Evolutionary conservation across 1,140 invertebrate species (phyloP), one percentile per base, ranked within the genome.

Genomic region (Drosophila pruinosa): DNA sequence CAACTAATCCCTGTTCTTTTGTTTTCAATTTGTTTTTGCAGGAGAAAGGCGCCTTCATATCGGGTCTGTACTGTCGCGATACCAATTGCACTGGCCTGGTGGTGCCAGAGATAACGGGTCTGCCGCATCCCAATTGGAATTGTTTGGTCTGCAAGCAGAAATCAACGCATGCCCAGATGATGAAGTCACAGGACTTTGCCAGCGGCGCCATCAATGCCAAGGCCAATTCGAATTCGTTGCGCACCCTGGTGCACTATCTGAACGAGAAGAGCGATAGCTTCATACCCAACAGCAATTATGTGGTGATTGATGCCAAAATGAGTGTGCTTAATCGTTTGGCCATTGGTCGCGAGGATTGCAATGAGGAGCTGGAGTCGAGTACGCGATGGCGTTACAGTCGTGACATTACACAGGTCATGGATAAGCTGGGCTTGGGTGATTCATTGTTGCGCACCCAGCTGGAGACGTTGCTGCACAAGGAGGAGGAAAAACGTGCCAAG

Each of bases 381-480:
- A 89, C 86, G 0, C 69, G 76, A 3, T 57, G 78, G 14, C 82
- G 89, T 39, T 90, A 88, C 50, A 91, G 92, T 52, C 73, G 86
- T 0, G 92, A 92, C 53, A 79, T 92, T 4, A 76, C 91, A 48
- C 56, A 86, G 21, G 71, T 92, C n/a, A 83, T 92, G 73, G 81
- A 91, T 41, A 81, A 82, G 45, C 64, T 92, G 28, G 79, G 79
- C 2, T 34, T 91, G 56, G 92, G 92, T 2, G 82, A 91, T 43
- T 90, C 89, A 36, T 78, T 92, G 45, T 50, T 90, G 65, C 89
- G 89, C 41, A 72, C 56, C 6, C 89, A 90, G 54, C 24, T 90
- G 65, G 79, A 89, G 69, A 64, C 75, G 21, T 43, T 56, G 36
- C 43, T 72, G 19, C 50, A 12, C 6, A 61, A 71, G 24, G 82